Percentiles rank a stretch among this genome's conserved stretches.
These are phyloP conservation scores for Mugil cephalus DNA, from an alignment of 2,113 vertebrate genomes.

Conservation along the genomic window DNA sequence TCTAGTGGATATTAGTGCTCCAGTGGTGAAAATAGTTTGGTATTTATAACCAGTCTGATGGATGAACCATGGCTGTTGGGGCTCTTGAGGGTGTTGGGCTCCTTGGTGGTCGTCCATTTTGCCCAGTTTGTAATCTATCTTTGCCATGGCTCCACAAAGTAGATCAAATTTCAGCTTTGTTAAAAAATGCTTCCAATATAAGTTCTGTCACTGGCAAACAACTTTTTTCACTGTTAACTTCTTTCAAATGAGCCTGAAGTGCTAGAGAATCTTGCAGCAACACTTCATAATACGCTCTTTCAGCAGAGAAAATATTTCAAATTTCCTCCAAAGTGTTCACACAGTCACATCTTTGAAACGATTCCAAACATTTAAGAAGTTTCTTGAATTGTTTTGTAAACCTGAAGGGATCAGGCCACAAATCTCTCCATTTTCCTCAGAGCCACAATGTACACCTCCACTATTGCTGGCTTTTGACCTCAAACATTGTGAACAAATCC, in stretches of 20 bases:
- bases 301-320: too few species aligned
- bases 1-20: too few species aligned
- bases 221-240: too few species aligned
- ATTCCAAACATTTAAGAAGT: background rate
- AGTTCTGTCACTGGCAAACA: too few species aligned
- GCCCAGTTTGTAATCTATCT: background rate
- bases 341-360: background rate
- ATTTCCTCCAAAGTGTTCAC: background rate
- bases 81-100: background rate
- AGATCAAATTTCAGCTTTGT: too few species aligned
- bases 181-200: too few species aligned
- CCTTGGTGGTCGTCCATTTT: background rate
- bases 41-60: too few species aligned
- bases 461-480: background rate
- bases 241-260: too few species aligned
- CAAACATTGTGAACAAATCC: slow-evolving; percentile 6
- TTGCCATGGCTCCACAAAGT: background rate
- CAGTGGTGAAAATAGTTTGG: too few species aligned
- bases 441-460: background rate
- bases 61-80: background rate
- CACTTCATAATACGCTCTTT: too few species aligned
- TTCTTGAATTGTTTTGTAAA: slow-evolving; percentile 30
- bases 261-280: too few species aligned
- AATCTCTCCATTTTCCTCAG: slow-evolving; percentile 14
- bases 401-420: slow-evolving; percentile 14